Conservation (phyloP, 2,113 vertebrate species). For the Nesospiza acunhae region DNA sequence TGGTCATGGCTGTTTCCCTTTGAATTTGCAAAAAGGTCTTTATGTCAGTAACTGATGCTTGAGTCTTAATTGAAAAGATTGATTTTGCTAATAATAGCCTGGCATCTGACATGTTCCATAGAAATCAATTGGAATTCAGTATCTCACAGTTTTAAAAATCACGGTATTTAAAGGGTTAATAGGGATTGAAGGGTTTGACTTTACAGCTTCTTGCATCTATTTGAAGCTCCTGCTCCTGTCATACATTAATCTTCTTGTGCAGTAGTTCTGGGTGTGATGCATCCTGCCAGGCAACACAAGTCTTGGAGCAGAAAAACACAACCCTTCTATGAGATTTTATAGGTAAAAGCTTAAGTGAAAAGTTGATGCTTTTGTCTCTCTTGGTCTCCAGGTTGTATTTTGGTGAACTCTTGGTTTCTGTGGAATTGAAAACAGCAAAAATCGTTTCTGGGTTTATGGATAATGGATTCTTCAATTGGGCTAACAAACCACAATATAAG, state of each 20-base stretch:
- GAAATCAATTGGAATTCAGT: background rate
- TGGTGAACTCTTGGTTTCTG: background rate
- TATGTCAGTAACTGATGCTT: background rate
- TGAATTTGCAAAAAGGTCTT: background rate
- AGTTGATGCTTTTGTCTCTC: background rate
- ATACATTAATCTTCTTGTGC: background rate
- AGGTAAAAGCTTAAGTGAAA: background rate
- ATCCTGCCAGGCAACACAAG: background rate
- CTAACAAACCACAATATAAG: background rate
- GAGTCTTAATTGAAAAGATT: conserved; percentile 12
- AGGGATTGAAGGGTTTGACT: background rate
- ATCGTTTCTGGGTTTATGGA: background rate
- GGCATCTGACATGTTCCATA: background rate
- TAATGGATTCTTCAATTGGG: background rate
- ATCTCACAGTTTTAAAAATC: background rate
- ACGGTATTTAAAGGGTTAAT: background rate
- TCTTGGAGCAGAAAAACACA: background rate
- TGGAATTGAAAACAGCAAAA: background rate
- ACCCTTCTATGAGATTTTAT: background rate
- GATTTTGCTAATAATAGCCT: conserved; percentile 18
- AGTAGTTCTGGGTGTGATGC: background rate
- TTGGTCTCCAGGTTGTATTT: background rate
- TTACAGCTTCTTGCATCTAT: background rate
- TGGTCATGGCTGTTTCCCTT: background rate
- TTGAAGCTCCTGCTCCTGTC: background rate